These are phyloP conservation scores for Temnothorax rugatulus DNA, from an alignment of 2,888 invertebrate genomes.

Conservation along the genomic window DNA sequence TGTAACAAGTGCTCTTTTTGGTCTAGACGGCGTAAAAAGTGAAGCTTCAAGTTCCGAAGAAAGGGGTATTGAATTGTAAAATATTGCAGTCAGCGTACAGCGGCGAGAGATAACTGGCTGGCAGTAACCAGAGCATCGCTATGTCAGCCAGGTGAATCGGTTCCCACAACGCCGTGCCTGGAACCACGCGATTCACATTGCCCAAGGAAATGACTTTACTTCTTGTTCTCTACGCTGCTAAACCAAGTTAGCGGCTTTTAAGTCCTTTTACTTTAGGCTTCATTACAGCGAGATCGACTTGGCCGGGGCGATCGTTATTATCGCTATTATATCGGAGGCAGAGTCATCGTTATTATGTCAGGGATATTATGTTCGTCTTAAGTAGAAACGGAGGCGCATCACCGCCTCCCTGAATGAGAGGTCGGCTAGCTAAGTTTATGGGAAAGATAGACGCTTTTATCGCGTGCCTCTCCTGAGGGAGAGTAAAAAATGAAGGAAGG, in stretches of 20 bases:
- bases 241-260: slow-evolving; percentile 59
- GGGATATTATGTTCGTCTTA: neutral
- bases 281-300: slow-evolving; percentile 14
- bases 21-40: neutral
- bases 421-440: neutral
- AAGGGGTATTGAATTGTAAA: slow-evolving; percentile 35
- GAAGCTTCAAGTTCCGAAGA: neutral
- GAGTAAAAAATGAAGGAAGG: slow-evolving; percentile 68
- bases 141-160: slow-evolving; percentile 80
- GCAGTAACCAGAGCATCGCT: slow-evolving; percentile 72
- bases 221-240: slow-evolving; percentile 56
- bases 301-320: neutral
- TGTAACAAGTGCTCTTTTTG: slow-evolving; percentile 13
- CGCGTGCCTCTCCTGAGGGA: slow-evolving; percentile 67
- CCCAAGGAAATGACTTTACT: slow-evolving; percentile 75
- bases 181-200: slow-evolving; percentile 79
- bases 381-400: slow-evolving; percentile 12
- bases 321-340: neutral
- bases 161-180: slow-evolving; percentile 82
- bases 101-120: slow-evolving; percentile 34
- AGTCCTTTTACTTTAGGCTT: slow-evolving; percentile 33
- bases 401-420: slow-evolving; percentile 12
- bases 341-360: slow-evolving; percentile 18
- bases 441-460: slow-evolving; percentile 67
- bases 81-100: slow-evolving; percentile 24